Conservation (phyloP, 1,140 invertebrate species). For the Trypoxylus dichotomus region DNA sequence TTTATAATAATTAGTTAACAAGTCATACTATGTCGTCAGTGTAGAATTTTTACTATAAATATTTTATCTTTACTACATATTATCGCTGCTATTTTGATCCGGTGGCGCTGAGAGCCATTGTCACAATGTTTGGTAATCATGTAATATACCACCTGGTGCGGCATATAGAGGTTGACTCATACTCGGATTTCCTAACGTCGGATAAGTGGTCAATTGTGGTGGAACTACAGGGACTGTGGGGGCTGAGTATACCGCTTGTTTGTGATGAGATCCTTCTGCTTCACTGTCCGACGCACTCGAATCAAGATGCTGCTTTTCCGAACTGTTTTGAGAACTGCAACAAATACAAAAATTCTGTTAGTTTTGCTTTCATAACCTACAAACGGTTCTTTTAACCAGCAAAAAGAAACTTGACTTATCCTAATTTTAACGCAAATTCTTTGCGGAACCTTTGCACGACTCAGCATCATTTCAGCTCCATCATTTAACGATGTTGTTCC, state of each 20-base stretch:
- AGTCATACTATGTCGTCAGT: slow-evolving; percentile 13
- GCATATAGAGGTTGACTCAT: slow-evolving; percentile 50
- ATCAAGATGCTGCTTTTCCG: slow-evolving; percentile 51
- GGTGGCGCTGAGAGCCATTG: slow-evolving; percentile 46
- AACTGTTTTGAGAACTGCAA: slow-evolving; percentile 47
- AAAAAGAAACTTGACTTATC: too few species aligned
- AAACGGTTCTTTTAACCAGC: too few species aligned
- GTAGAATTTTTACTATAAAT: slow-evolving; percentile 17
- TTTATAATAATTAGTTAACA: slow-evolving; percentile 13
- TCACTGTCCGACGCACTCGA: slow-evolving; percentile 53
- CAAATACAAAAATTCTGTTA: slow-evolving; percentile 30
- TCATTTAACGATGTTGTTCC: too few species aligned
- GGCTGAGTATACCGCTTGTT: slow-evolving; percentile 39
- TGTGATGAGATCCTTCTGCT: slow-evolving; percentile 43
- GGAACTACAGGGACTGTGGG: slow-evolving; percentile 39
- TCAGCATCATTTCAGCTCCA: too few species aligned
- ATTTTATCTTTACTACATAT: slow-evolving; percentile 25
- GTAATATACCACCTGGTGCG: slow-evolving; percentile 47
- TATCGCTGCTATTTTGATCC: slow-evolving; percentile 31
- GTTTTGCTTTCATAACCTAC: too few species aligned
- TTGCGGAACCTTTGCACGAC: too few species aligned
- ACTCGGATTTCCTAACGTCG: slow-evolving; percentile 41
- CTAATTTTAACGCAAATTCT: too few species aligned
- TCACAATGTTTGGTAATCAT: slow-evolving; percentile 54
- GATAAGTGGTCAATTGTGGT: slow-evolving; percentile 46